phyloP scores from a whole-genome alignment of 1,140 invertebrate species.

The Sesamia nonagrioides region DNA sequence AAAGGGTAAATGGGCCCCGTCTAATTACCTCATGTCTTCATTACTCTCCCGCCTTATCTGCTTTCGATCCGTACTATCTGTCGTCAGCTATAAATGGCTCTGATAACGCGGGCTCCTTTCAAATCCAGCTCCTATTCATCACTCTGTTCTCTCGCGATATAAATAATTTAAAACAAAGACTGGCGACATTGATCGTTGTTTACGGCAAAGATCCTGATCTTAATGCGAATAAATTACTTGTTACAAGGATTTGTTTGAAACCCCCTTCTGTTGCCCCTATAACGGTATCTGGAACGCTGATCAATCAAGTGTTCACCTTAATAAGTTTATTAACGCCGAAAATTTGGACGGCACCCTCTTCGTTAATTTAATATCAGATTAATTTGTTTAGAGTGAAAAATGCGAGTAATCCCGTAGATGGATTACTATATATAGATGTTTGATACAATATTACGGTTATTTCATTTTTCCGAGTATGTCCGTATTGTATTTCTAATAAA shows the following conservation, averaged over 20 bases:
- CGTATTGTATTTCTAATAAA: not conserved
- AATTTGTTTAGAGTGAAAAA: constrained; percentile 37
- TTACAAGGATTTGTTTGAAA: constrained; percentile 46
- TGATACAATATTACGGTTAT: constrained; percentile 1
- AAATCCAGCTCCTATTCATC: constrained; percentile 43
- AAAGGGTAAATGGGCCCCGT: not conserved
- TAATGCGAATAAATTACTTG: constrained; percentile 55
- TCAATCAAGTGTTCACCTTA: constrained; percentile 51
- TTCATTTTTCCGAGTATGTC: not conserved
- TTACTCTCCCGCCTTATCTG: constrained; percentile 18
- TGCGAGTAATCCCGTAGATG: constrained; percentile 8
- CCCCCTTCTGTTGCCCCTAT: not conserved
- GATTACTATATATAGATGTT: not conserved
- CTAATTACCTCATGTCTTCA: constrained; percentile 39
- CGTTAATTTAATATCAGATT: constrained; percentile 46
- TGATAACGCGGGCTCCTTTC: constrained; percentile 44
- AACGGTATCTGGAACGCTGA: constrained; percentile 38
- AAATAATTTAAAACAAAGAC: constrained; percentile 49
- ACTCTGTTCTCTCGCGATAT: constrained; percentile 19
- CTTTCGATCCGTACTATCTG: constrained; percentile 14
- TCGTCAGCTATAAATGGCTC: constrained; percentile 32
- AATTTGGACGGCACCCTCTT: constrained; percentile 28
- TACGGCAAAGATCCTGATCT: constrained; percentile 50
- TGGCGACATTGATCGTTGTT: constrained; percentile 49
- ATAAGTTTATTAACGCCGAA: constrained; percentile 50